Conservation (phyloP, 2,797 vertebrate genomes). For the Carapus acus region DNA sequence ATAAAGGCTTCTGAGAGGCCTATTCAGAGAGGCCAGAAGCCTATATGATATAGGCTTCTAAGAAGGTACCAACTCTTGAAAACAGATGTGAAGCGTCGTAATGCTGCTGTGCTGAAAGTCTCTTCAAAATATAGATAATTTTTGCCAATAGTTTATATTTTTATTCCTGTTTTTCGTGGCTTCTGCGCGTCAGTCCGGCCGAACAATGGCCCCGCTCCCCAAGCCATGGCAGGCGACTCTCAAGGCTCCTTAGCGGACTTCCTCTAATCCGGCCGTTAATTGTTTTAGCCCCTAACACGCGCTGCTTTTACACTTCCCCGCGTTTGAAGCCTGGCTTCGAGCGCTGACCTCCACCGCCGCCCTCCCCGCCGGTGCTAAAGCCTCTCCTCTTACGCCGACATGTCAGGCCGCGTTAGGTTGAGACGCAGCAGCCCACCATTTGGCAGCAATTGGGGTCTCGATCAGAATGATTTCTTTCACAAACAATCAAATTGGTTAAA, state of each 20-base stretch:
- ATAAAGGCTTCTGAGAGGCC: too few relatives aligned
- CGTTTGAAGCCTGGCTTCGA: constrained; percentile 78
- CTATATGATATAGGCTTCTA: too few relatives aligned
- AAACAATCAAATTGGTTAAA: constrained; percentile 99
- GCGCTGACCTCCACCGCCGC: constrained; percentile 80
- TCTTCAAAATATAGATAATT: too few relatives aligned
- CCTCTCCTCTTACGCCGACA: constrained; percentile 81
- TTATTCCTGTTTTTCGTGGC: too few relatives aligned
- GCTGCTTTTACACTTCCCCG: constrained; percentile 85
- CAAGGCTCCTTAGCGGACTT: constrained; percentile 84
- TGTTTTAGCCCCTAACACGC: constrained; percentile 79
- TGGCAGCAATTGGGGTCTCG: constrained; percentile 89
- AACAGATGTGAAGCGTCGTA: too few relatives aligned
- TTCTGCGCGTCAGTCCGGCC: too few relatives aligned
- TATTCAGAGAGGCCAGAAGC: too few relatives aligned
- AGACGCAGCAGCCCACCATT: constrained; percentile 80
- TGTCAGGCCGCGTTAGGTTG: constrained; percentile 86
- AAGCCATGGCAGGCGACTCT: too few relatives aligned
- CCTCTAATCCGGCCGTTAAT: constrained; percentile 82
- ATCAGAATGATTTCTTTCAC: constrained; percentile 98
- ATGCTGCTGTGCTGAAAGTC: too few relatives aligned
- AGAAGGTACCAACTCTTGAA: too few relatives aligned
- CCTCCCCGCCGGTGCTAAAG: constrained; percentile 76
- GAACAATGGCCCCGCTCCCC: too few relatives aligned
- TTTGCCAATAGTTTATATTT: too few relatives aligned